These are phyloP conservation scores for Prunella fulvescens DNA, from an alignment of 2,113 vertebrate species.

Conservation along the genomic window DNA sequence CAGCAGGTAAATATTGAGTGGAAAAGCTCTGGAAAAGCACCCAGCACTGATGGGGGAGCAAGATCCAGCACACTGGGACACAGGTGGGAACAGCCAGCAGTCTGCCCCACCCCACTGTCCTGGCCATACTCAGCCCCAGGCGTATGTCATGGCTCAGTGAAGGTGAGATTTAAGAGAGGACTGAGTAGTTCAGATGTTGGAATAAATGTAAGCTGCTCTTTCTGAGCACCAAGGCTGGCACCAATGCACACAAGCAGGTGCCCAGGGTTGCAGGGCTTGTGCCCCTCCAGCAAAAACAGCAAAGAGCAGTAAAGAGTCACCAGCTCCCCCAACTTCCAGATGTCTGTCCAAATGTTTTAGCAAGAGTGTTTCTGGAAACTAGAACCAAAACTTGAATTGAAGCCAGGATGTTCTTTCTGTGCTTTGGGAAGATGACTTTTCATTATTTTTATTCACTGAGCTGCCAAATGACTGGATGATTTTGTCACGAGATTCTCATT, in stretches of 20 bases:
- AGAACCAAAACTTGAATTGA: not conserved
- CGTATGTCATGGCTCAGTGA: not conserved
- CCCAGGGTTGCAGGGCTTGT: not conserved
- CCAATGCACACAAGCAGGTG: not conserved
- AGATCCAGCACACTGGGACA: not conserved
- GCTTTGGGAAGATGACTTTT: not conserved
- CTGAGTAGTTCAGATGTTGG: not conserved
- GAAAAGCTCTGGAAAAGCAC: not conserved
- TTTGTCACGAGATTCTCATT: not conserved
- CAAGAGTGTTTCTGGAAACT: not conserved
- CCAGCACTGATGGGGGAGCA: accelerated
- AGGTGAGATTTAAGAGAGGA: not conserved
- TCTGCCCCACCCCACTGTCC: accelerated
- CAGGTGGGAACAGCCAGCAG: not conserved
- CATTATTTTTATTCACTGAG: not conserved
- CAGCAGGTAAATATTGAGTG: not conserved
- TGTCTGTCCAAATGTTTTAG: not conserved
- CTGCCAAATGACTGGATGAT: not conserved
- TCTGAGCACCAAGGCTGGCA: not conserved
- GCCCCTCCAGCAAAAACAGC: not conserved
- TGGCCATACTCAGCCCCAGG: not conserved
- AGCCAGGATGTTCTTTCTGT: not conserved
- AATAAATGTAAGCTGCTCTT: not conserved
- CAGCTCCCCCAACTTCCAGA: not conserved
- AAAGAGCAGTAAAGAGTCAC: not conserved